These are phyloP conservation scores for Macaca mulatta DNA, from an alignment of 2,113 vertebrate genomes.

Conservation along the genomic window DNA sequence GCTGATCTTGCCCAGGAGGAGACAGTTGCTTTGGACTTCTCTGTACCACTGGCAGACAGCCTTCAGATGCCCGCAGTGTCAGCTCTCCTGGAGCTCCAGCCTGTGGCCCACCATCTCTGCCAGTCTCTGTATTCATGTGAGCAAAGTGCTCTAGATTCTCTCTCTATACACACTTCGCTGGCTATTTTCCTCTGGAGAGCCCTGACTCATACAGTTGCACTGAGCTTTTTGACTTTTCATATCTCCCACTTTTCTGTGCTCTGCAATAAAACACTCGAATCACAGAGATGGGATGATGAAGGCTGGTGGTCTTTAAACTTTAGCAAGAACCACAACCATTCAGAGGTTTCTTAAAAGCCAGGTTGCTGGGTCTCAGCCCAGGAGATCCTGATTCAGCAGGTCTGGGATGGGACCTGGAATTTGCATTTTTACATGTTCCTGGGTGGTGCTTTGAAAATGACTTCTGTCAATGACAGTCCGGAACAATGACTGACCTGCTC, in stretches of 20 bases:
- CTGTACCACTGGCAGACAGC: not conserved
- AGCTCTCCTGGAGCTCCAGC: not conserved
- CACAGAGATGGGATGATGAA: too few species aligned
- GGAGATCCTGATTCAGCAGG: not conserved
- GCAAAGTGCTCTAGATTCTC: not conserved
- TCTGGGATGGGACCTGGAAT: not conserved
- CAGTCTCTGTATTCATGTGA: not conserved
- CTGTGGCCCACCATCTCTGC: rapidly evolving
- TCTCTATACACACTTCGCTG: not conserved
- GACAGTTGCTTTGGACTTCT: not conserved
- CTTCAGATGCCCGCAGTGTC: not conserved
- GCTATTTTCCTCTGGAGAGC: not conserved
- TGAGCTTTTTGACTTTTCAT: not conserved
- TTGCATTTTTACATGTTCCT: not conserved
- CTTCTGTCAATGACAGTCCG: not conserved
- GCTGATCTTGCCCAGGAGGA: not conserved
- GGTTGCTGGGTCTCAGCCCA: not conserved
- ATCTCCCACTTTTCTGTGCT: not conserved
- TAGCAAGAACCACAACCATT: not conserved
- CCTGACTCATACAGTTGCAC: not conserved
- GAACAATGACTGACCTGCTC: not conserved
- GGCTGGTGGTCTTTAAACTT: not conserved
- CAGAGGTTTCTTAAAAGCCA: not conserved
- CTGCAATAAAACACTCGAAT: not conserved
- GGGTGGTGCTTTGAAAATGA: not conserved